Evolutionary conservation across 1,140 invertebrate genomes (phyloP).

Genomic region (Trachymyrmex septentrionalis): DNA sequence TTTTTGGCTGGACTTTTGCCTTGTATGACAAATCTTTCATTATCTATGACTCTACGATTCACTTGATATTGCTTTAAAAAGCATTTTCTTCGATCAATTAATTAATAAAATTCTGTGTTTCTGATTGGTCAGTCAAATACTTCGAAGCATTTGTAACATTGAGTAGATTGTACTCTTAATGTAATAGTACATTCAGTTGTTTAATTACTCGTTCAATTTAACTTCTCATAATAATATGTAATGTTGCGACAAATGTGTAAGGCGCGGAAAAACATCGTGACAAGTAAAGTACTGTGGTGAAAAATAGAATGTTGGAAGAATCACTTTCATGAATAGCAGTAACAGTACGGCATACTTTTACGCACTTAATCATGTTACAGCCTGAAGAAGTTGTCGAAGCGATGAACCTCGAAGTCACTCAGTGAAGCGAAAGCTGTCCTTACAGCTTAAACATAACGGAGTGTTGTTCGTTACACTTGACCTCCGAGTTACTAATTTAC

Average conservation of each 20-base stretch:
- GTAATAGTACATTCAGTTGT: background rate
- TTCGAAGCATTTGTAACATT: too few species aligned
- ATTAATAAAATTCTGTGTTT: too few species aligned
- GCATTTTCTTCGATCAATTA: too few species aligned
- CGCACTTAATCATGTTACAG: background rate
- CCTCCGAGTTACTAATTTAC: slow-evolving; percentile 8
- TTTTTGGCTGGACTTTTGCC: too few species aligned
- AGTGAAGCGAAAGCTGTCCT: background rate
- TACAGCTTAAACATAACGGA: slow-evolving; percentile 10
- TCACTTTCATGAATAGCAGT: background rate
- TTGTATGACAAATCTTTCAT: too few species aligned
- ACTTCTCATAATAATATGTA: background rate
- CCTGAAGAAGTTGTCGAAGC: background rate
- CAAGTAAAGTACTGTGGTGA: background rate
- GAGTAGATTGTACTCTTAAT: background rate
- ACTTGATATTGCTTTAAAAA: too few species aligned
- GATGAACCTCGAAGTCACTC: background rate
- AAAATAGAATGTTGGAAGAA: background rate
- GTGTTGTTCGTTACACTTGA: background rate
- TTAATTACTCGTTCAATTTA: background rate
- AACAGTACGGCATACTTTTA: background rate
- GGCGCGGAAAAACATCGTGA: background rate
- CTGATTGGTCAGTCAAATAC: too few species aligned
- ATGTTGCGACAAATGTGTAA: background rate
- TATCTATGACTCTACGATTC: too few species aligned